Conservation (phyloP, 2,797 vertebrate genomes). For the Ptychadena robeensis region DNA sequence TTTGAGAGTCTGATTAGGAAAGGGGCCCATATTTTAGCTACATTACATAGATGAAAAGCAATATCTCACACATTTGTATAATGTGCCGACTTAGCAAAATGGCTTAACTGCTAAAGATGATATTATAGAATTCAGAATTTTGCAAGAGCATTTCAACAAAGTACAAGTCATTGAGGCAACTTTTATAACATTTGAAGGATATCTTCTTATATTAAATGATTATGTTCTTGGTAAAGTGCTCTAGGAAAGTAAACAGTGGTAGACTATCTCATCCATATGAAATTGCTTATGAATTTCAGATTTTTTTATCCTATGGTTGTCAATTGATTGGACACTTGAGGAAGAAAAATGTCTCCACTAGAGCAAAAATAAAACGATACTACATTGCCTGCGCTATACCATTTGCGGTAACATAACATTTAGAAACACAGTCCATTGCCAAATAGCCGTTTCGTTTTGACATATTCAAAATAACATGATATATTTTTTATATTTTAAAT, state of each 20-base stretch:
- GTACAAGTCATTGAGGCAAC: neutral
- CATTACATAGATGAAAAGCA: conserved; percentile 61
- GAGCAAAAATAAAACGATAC: neutral
- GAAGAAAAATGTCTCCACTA: neutral
- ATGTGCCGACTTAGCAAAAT: conserved; percentile 57
- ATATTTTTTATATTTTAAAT: neutral
- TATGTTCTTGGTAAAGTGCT: neutral
- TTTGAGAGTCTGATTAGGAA: conserved; percentile 44
- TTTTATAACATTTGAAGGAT: conserved; percentile 2
- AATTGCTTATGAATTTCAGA: neutral
- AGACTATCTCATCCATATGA: neutral
- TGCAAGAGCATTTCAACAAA: conserved; percentile 14
- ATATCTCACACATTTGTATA: conserved; percentile 59
- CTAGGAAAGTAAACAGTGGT: conserved; percentile 1
- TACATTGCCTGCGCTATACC: no score
- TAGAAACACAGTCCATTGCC: no score
- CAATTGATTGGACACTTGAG: neutral
- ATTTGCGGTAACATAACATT: no score
- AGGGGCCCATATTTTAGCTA: conserved; percentile 62
- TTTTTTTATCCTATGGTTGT: neutral
- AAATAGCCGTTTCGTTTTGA: neutral
- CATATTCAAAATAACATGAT: neutral
- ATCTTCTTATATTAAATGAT: neutral
- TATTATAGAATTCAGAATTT: conserved; percentile 33
- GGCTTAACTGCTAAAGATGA: conserved; percentile 8